phyloP scores from a whole-genome alignment of 2,888 invertebrate genomes.

The Rhabditoides inermis region DNA sequence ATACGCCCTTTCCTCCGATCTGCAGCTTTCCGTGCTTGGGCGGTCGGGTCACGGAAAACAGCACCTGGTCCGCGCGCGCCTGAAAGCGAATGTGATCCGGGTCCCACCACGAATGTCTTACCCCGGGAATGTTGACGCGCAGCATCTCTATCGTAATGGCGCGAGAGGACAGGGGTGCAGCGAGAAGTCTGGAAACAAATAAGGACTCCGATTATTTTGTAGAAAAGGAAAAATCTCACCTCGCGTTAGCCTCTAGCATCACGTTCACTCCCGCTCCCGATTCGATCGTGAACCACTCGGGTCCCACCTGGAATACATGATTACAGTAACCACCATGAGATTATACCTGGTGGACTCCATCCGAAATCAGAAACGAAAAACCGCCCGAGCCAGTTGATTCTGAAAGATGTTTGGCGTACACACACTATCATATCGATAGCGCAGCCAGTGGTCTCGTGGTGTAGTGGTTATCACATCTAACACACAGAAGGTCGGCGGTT shows the following conservation, averaged over 20 bases:
- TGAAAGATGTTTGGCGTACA: conserved; percentile 6
- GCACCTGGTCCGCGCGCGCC: conserved; percentile 33
- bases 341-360: conserved; percentile 36
- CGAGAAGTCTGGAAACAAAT: conserved; percentile 13
- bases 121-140: conserved; percentile 33
- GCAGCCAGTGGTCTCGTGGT: not conserved
- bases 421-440: too few species aligned
- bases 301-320: conserved; percentile 31
- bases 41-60: conserved; percentile 28
- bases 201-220: not conserved
- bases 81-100: conserved; percentile 3
- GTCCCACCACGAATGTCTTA: not conserved
- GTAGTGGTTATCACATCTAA: too few species aligned
- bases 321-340: too few species aligned
- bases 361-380: conserved; percentile 45
- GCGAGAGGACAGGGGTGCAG: conserved; percentile 26
- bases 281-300: conserved; percentile 48
- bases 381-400: conserved; percentile 25
- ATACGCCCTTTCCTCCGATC: conserved; percentile 20
- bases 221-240: too few species aligned
- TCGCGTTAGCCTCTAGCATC: conserved; percentile 27
- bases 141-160: conserved; percentile 40
- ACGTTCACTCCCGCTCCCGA: conserved; percentile 9
- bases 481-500: too few species aligned
- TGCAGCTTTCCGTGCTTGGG: conserved; percentile 32